Evolutionary conservation across 2,797 vertebrate species (phyloP), one percentile per base, ranked within the genome.

Genomic region (Emydoidea blandingii): DNA sequence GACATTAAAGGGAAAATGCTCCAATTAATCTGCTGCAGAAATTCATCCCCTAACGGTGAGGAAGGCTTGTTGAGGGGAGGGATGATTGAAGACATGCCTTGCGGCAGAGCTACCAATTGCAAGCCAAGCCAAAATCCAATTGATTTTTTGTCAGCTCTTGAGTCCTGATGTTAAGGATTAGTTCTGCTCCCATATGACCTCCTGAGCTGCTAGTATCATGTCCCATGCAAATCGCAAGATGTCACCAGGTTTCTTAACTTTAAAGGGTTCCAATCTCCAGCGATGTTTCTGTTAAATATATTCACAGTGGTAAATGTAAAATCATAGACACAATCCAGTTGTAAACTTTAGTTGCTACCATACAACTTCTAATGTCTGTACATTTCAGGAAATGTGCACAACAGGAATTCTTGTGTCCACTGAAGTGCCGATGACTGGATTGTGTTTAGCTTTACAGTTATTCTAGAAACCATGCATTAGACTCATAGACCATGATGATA

Each of bases 91-190:
- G 79, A 37, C 57, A 91, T 0, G 7, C 1, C 27, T 29, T 3
- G 81, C 25, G 65, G 49, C 4, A 6, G 87, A n/a, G 41, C 81
- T 93, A 94, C 65, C 90, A 81, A 11, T 57, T 94, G 79, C 54
- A 88, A 65, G 50, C 65, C 78, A 91, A 88, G 92, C 89, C 79
- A 90, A 90, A 54, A 85, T 89, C 95, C 94, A 96, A 87, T 16
- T 86, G 78, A 44, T 78, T 92, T 91, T 65, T 87, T 94, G 83
- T 96, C 93, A 94, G 59, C 12, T 56, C 81, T 68, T 81, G 59
- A 96, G 87, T 80, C 88, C 93, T 92, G 92, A 95, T 97, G 91
- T 89, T 97, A 96, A 91, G 81, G 54, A 95, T 96, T 96, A 95
- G 87, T 96, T 97, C 94, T 93, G 94, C 89, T 95, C 95, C 91